Evolutionary conservation across 2,797 vertebrate genomes (phyloP), one percentile per base, ranked within the genome.

Genomic region (Dipus sagitta): DNA sequence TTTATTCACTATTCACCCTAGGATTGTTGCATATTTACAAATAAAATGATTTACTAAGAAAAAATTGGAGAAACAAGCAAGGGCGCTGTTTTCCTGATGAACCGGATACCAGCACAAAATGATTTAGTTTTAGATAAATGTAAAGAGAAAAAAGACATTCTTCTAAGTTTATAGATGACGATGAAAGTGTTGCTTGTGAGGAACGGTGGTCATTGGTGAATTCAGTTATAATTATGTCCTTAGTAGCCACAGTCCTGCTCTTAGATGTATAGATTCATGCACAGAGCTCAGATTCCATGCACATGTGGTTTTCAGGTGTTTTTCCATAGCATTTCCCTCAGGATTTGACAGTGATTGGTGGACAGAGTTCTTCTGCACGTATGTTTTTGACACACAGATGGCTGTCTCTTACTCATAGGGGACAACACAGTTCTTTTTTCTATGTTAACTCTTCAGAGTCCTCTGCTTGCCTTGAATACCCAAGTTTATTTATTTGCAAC

Each of bases 221-320:
- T 58, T 78, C 47, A 72, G 42, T 71, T 80, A 67, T 10, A 72
- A 54, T 2, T 23, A 30, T 21, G 6, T 86, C 52, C 72, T 60
- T 3, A 52, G 65, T 38, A 4, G 75, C 72, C 70, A 12, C 1
- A 65, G 68, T 83, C 65, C 76, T 85, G 58, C 34, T 58, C 88
- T 91, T 65, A 24, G 0, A 17, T 2, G 38, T 54, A 30, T 72
- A 7, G n/a, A 60, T 72, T 94, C 72, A 65, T 1, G 26, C 32
- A 9, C 67, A 54, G 93, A 74, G 67, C 92, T 91, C 65, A 70
- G 94, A 86, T 70, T 87, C 71, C 79, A 79, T 85, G 24, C 81
- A 95, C 91, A 95, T 70, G 65, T 92, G 94, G 74, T 80, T 75
- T 74, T 97, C 85, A 94, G 88, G 95, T 95, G 92, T 94, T 95